A percentile compares a stretch with the other conserved stretches of the same genome.
Evolutionary conservation across 1,140 invertebrate species (phyloP).

Genomic region (Zaprionus lachaisei): DNA sequence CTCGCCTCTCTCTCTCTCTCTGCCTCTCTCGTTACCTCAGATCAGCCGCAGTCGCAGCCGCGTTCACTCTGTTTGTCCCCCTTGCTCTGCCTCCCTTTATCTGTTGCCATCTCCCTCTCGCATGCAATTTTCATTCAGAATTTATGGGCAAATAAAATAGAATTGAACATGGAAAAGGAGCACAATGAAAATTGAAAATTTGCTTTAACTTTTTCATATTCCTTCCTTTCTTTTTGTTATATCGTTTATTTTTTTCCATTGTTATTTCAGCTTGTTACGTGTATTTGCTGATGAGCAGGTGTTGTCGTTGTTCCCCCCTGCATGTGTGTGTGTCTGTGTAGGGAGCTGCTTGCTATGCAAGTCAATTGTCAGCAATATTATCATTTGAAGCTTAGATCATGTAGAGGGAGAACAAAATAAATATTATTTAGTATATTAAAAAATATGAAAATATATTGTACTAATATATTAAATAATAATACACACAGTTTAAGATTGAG

Average conservation of each 20-base stretch:
- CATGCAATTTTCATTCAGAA: conserved; percentile 77
- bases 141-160: conserved; percentile 75
- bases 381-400: background rate
- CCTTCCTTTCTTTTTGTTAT: conserved; percentile 37
- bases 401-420: too few species aligned
- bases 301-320: conserved; percentile 12
- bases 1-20: background rate
- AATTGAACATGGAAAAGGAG: conserved; percentile 68
- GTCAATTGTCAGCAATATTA: conserved; percentile 13
- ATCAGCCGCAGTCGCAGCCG: background rate
- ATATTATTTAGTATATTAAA: background rate
- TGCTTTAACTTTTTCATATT: conserved; percentile 21
- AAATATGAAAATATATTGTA: background rate
- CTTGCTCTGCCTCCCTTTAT: conserved; percentile 15
- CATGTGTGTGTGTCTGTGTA: background rate
- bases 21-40: background rate
- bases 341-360: conserved; percentile 28
- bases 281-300: conserved; percentile 36
- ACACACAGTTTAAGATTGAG: too few species aligned
- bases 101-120: conserved; percentile 24
- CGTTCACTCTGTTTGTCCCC: conserved; percentile 13
- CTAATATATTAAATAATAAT: background rate
- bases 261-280: conserved; percentile 28
- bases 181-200: conserved; percentile 71
- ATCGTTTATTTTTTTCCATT: conserved; percentile 2